Evolutionary conservation across 2,113 vertebrate species (phyloP).

Genomic region (Micronisus gabar): DNA sequence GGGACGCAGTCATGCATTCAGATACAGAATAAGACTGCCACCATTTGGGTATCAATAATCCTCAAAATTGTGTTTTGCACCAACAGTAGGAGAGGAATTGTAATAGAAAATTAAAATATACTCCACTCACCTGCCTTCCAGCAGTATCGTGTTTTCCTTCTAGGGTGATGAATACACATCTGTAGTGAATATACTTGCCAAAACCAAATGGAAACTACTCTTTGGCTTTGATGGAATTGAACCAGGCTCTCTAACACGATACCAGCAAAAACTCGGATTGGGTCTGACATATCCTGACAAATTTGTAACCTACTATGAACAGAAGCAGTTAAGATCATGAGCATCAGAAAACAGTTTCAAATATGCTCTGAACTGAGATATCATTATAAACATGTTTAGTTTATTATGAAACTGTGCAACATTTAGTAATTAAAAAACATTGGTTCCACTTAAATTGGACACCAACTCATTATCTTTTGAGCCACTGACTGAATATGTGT

Average conservation of each 20-base stretch:
- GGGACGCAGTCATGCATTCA: neutral
- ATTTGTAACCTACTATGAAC: neutral
- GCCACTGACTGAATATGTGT: neutral
- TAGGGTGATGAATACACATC: neutral
- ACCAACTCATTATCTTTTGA: neutral
- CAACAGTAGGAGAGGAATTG: neutral
- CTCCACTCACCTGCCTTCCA: neutral
- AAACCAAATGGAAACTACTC: neutral
- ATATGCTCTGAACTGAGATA: neutral
- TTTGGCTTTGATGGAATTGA: neutral
- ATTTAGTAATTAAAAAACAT: neutral
- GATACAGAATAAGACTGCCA: neutral
- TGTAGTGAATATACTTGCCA: neutral
- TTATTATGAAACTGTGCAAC: neutral
- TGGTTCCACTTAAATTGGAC: neutral
- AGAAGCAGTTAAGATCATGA: neutral
- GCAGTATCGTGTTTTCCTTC: neutral
- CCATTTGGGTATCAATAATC: neutral
- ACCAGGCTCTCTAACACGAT: neutral
- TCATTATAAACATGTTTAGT: neutral
- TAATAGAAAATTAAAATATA: neutral
- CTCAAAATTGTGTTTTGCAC: neutral
- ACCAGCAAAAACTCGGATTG: neutral
- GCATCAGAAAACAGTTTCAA: neutral
- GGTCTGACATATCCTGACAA: neutral